Conservation (phyloP, 2,888 invertebrate genomes). For the Parapristionchus giblindavisi region DNA sequence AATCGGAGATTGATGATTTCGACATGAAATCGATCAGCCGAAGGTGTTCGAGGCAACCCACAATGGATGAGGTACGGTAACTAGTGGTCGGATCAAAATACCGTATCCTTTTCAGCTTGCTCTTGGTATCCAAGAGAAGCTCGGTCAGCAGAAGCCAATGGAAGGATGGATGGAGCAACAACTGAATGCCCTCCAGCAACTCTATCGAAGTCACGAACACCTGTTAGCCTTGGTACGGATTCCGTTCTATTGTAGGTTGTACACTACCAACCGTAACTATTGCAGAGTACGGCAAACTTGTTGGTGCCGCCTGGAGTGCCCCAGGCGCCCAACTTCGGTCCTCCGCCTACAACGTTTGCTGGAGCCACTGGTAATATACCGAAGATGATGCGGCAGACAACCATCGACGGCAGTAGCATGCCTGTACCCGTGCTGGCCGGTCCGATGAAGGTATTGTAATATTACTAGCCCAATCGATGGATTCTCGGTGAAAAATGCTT, state of each 20-base stretch:
- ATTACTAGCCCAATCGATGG: too few relatives aligned
- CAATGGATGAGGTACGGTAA: slow-evolving; percentile 58
- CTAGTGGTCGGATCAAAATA: slow-evolving; percentile 36
- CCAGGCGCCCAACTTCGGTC: neutral
- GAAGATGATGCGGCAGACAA: slow-evolving; percentile 33
- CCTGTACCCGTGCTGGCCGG: slow-evolving; percentile 9
- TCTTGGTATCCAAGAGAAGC: slow-evolving; percentile 42
- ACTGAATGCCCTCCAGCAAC: slow-evolving; percentile 45
- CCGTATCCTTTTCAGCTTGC: slow-evolving; percentile 28
- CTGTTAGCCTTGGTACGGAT: neutral
- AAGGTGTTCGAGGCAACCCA: slow-evolving; percentile 53
- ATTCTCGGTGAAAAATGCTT: too few relatives aligned
- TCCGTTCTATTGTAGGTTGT: neutral
- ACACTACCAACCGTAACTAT: neutral
- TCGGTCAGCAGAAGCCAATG: slow-evolving; percentile 51
- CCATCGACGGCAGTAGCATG: slow-evolving; percentile 16
- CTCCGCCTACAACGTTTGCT: neutral
- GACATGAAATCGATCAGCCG: slow-evolving; percentile 48
- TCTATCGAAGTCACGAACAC: slow-evolving; percentile 28
- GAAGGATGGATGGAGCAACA: slow-evolving; percentile 57
- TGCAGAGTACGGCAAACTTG: slow-evolving; percentile 1
- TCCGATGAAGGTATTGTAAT: slow-evolving; percentile 36
- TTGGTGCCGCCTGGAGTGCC: neutral
- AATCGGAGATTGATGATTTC: slow-evolving; percentile 48
- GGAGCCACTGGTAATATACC: too few relatives aligned